These are phyloP conservation scores for Cephonodes hylas DNA, from an alignment of 2,888 invertebrate genomes.

Conservation along the genomic window DNA sequence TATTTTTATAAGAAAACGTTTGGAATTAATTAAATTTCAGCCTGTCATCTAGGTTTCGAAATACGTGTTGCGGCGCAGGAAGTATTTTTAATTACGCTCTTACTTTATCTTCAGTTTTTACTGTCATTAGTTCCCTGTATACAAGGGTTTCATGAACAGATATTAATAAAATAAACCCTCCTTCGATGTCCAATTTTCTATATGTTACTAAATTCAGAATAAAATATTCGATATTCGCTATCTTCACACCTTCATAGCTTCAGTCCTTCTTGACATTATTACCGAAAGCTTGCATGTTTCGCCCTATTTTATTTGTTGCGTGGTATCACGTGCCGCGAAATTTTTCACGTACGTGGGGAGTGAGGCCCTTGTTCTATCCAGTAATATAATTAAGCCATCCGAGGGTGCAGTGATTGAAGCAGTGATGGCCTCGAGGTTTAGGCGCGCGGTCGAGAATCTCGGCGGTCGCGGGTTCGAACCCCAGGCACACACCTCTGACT, in stretches of 20 bases:
- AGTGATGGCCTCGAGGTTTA: too few species aligned
- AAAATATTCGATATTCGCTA: neutral
- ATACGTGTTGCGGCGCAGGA: too few species aligned
- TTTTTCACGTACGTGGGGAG: neutral
- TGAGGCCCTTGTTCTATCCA: too few species aligned
- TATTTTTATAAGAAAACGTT: neutral
- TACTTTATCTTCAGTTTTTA: too few species aligned
- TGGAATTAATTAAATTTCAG: neutral
- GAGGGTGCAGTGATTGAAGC: neutral
- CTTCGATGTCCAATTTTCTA: too few species aligned
- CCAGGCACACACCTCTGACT: too few species aligned
- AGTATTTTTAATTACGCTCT: too few species aligned
- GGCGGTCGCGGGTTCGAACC: too few species aligned
- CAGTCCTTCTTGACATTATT: neutral
- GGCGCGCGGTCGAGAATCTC: too few species aligned
- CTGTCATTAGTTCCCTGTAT: too few species aligned
- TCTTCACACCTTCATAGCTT: neutral
- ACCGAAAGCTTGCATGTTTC: neutral
- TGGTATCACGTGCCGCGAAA: neutral
- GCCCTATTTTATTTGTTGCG: neutral
- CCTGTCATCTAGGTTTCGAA: neutral
- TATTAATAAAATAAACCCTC: too few species aligned
- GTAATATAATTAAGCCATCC: neutral
- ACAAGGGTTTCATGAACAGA: too few species aligned
- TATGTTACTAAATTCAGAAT: neutral